These are phyloP conservation scores for Nebria salina DNA, from an alignment of 2,888 invertebrate species.

Conservation along the genomic window DNA sequence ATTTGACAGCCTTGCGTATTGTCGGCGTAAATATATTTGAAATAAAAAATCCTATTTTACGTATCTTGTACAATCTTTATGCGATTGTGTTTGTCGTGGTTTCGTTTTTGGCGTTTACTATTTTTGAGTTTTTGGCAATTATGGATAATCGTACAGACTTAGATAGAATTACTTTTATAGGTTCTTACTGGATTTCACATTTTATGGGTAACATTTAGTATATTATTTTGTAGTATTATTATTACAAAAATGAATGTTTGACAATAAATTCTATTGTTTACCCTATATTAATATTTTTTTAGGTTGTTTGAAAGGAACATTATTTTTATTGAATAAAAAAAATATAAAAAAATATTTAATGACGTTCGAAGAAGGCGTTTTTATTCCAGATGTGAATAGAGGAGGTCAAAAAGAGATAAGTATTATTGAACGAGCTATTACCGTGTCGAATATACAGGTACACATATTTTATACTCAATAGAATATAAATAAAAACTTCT, in stretches of 20 bases:
- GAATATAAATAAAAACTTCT: background rate
- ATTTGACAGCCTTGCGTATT: slow-evolving; percentile 27
- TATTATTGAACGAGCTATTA: slow-evolving; percentile 36
- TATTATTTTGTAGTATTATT: background rate
- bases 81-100: slow-evolving; percentile 9
- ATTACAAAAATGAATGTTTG: background rate
- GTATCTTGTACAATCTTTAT: slow-evolving; percentile 33
- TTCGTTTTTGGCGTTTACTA: slow-evolving; percentile 24
- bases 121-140: slow-evolving; percentile 16
- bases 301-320: slow-evolving; percentile 31
- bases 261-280: background rate
- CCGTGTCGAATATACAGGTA: slow-evolving; percentile 31
- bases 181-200: slow-evolving; percentile 28
- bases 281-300: background rate
- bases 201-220: slow-evolving; percentile 31
- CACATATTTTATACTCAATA: background rate
- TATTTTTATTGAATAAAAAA: slow-evolving; percentile 30
- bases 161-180: slow-evolving; percentile 21
- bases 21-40: slow-evolving; percentile 36
- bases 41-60: slow-evolving; percentile 31
- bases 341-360: slow-evolving; percentile 26
- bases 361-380: slow-evolving; percentile 36
- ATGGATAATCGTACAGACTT: slow-evolving; percentile 15
- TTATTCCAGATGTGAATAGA: slow-evolving; percentile 31
- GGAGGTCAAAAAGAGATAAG: slow-evolving; percentile 27